A percentile compares a stretch with the other conserved stretches of the same genome.
These are phyloP conservation scores for Nowickia ferox DNA, from an alignment of 2,888 invertebrate genomes.

Conservation along the genomic window DNA sequence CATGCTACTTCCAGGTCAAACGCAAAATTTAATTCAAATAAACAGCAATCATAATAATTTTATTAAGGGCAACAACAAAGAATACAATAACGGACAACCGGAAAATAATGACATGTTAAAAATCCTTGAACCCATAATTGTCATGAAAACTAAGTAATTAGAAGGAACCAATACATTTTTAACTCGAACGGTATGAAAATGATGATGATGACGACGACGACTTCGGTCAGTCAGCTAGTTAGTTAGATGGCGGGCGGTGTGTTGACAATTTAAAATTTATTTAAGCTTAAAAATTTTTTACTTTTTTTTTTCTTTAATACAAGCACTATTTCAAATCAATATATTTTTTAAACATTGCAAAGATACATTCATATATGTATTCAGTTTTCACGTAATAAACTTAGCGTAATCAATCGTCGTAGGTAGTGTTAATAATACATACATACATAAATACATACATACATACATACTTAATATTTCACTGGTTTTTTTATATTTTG, in stretches of 20 bases:
- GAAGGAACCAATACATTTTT: conserved; percentile 31
- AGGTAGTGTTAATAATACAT: not conserved
- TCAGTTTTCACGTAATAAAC: not conserved
- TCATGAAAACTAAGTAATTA: conserved; percentile 83
- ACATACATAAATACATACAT: not conserved
- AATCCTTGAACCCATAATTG: conserved; percentile 83
- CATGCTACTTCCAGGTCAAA: conserved; percentile 72
- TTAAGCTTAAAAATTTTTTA: not conserved
- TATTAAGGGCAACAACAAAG: conserved; percentile 74
- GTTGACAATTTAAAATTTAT: not conserved
- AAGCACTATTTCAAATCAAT: not conserved
- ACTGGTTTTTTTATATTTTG: no score
- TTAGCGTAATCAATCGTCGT: not conserved
- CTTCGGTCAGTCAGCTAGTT: not conserved
- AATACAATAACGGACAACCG: conserved; percentile 76
- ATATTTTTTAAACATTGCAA: conserved; percentile 1
- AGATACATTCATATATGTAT: not conserved
- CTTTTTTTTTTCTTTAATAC: not conserved
- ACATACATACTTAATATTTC: not conserved
- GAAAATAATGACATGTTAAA: conserved; percentile 83
- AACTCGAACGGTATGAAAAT: conserved; percentile 35
- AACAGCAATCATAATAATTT: conserved; percentile 61
- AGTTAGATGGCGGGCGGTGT: no score
- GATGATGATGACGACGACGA: not conserved
- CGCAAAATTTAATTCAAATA: conserved; percentile 75